These are phyloP conservation scores for Melanotaenia pygmaea DNA, from an alignment of 2,797 vertebrate genomes.

Conservation along the genomic window DNA sequence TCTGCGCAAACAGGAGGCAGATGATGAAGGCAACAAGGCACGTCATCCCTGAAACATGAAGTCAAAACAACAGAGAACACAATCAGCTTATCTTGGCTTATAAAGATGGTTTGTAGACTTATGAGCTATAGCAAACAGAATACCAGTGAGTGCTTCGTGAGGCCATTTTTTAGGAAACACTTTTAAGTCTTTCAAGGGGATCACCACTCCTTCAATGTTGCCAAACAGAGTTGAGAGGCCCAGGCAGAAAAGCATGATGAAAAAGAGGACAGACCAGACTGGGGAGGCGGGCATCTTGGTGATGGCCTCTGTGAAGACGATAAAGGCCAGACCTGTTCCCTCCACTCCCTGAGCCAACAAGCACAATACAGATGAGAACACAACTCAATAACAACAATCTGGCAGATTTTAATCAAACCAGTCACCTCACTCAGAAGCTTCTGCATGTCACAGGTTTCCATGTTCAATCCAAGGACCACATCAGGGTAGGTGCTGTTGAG, in stretches of 20 bases:
- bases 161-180: constrained; percentile 85
- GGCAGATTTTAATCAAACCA: background rate
- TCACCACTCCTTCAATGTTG: constrained; percentile 90
- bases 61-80: background rate
- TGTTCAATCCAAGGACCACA: constrained; percentile 69
- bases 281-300: constrained; percentile 93
- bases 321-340: constrained; percentile 95
- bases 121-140: no score
- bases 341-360: constrained; percentile 88
- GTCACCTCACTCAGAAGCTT: constrained; percentile 88
- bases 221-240: constrained; percentile 95
- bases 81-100: no score
- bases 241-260: constrained; percentile 94
- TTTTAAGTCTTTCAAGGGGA: constrained; percentile 89
- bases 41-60: constrained; percentile 80
- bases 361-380: background rate
- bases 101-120: background rate
- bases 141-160: constrained; percentile 91
- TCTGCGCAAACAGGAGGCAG: constrained; percentile 88
- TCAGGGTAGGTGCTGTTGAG: constrained; percentile 77
- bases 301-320: constrained; percentile 97
- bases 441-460: constrained; percentile 86
- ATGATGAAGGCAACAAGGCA: constrained; percentile 84
- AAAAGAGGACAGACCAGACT: constrained; percentile 92
- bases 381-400: background rate